Percentiles rank a stretch among this genome's conserved stretches.
Conservation (phyloP, 2,888 invertebrate species). For the Lepeophtheirus nordmannii region DNA sequence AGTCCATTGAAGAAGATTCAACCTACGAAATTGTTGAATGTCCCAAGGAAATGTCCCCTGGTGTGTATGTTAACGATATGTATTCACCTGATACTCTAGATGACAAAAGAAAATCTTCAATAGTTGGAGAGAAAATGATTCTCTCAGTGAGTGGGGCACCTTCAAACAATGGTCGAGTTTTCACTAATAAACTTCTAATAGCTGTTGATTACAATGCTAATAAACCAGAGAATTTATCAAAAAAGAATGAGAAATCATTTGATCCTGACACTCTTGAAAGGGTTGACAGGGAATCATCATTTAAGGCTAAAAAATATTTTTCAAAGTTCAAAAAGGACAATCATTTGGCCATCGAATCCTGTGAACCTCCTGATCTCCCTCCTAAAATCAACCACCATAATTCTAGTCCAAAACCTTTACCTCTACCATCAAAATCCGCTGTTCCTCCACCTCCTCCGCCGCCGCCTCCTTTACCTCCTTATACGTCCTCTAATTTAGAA, state of each 20-base stretch:
- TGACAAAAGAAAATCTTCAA: background rate
- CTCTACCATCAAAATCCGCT: background rate
- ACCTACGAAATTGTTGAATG: background rate
- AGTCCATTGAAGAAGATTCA: background rate
- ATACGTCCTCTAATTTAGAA: no score
- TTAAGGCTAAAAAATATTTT: background rate
- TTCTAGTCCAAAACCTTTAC: background rate
- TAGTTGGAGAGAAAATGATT: constrained; percentile 2
- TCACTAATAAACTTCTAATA: background rate
- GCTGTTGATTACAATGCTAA: background rate
- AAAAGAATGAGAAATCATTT: background rate
- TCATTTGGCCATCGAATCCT: background rate
- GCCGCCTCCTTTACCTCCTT: background rate
- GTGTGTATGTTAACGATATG: background rate
- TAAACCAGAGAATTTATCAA: background rate
- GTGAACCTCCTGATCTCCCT: background rate
- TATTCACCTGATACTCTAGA: background rate
- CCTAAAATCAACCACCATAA: background rate
- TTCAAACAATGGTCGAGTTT: background rate
- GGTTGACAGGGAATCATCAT: background rate
- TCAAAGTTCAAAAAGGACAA: background rate
- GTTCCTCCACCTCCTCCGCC: background rate
- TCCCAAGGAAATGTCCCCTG: background rate
- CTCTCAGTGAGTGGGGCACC: background rate
- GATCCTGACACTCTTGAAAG: constrained; percentile 3